Conservation (phyloP, 2,797 vertebrate species). For the Chrosomus eos region DNA sequence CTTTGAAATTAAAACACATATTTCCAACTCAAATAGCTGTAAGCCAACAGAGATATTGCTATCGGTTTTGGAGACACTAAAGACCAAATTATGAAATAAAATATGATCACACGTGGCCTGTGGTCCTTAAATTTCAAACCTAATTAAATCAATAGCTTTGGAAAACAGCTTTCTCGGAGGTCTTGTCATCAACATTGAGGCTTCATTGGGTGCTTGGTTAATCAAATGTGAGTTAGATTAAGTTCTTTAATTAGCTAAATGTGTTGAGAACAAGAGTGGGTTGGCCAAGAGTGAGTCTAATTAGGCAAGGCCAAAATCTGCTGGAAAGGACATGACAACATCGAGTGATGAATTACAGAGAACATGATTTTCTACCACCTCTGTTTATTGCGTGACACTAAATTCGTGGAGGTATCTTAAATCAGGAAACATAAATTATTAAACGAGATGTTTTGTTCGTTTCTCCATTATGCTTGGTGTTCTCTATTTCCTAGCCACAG, state of each 20-base stretch:
- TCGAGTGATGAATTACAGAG: constrained; percentile 37
- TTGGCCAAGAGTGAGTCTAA: constrained; percentile 35
- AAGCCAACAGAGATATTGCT: neutral
- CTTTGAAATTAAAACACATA: neutral
- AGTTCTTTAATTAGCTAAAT: constrained; percentile 55
- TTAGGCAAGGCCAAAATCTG: constrained; percentile 42
- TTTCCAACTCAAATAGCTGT: neutral
- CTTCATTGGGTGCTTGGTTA: constrained; percentile 40
- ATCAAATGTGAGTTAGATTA: constrained; percentile 58
- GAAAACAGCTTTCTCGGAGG: constrained; percentile 25
- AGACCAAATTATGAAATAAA: constrained; percentile 5
- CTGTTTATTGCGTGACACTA: constrained; percentile 19
- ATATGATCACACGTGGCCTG: constrained; percentile 25
- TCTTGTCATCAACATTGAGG: constrained; percentile 33
- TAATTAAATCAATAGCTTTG: constrained; percentile 39
- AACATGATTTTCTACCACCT: constrained; percentile 31
- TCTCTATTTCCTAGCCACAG: neutral
- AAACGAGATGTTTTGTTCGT: neutral
- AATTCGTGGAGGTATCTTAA: neutral
- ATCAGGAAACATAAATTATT: constrained; percentile 1
- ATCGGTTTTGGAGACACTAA: neutral
- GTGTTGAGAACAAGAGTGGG: constrained; percentile 50
- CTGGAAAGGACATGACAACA: constrained; percentile 40
- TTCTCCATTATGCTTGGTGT: neutral
- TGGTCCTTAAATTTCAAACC: constrained; percentile 38